Evolutionary conservation across 2,797 vertebrate species (phyloP), one percentile per base, ranked within the genome.

Genomic region (Streptopelia turtur): DNA sequence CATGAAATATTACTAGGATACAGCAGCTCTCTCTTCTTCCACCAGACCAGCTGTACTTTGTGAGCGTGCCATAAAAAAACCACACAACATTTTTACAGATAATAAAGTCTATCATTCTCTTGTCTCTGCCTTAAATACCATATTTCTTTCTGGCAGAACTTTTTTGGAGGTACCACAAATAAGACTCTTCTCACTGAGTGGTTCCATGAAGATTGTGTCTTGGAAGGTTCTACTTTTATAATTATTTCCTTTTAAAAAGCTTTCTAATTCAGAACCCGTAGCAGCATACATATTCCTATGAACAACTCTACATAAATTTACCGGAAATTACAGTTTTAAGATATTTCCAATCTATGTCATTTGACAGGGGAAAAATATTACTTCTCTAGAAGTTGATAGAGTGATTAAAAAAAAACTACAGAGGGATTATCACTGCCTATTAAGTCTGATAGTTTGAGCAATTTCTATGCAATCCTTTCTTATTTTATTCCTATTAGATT

Each of bases 331-430:
- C 20, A 75, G 80, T 82, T 92, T 68, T 61, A 79, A 94, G 77
- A 83, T 41, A 77, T 35, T 90, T 95, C 10, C 31, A 86, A 61
- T 81, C 35, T 82, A 79, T 68, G 41, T 82, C 87, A 87, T 94
- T 91, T 61, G 64, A 83, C 86, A 66, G 43, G 7, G 30, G 33
- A 93, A 93, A 96, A 93, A 66, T 84, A 95, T 71, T 93, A 87
- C 41, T 74, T 87, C 56, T 80, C 68, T 64, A 80, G 33, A 85
- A 95, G 37, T 53, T 94, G 92, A 84, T 41, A 90, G 45, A 78
- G 75, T 78, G 80, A 84, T 92, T 80, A 77, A 90, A 94, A 89
- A 83, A 50, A 83, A 91, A 50, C 43, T 74, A 88, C 72, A 92
- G 72, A 83, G 86, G 45, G 71, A 91, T 94, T 95, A 95, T 74